phyloP scores from a whole-genome alignment of 2,888 invertebrate species.

The Trimorus sp. region DNA sequence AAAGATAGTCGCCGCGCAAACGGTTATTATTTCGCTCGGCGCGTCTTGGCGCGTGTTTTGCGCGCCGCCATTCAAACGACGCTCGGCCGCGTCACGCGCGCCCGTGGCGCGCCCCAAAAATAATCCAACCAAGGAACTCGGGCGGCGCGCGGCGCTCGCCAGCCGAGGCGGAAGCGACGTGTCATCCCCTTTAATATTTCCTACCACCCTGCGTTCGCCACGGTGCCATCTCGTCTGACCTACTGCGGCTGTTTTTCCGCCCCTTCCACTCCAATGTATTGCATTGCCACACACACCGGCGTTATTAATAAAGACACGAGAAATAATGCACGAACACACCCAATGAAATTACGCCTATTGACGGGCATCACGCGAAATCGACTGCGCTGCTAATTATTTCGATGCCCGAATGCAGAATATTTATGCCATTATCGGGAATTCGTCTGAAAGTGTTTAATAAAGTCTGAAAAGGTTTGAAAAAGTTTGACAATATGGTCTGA shows the following conservation, averaged over 20 bases:
- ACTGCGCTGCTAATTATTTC: conserved; percentile 19
- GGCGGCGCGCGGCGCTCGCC: conserved; percentile 45
- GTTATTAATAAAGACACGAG: conserved; percentile 63
- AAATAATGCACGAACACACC: conserved; percentile 13
- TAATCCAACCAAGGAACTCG: conserved; percentile 50
- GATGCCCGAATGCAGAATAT: neutral
- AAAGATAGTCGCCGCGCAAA: conserved; percentile 49
- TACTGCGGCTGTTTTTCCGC: conserved; percentile 57
- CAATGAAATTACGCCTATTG: conserved; percentile 33
- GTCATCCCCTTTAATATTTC: conserved; percentile 70
- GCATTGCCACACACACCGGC: conserved; percentile 31
- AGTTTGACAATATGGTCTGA: too few species aligned
- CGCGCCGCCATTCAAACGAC: conserved; percentile 43
- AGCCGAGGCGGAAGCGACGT: conserved; percentile 56
- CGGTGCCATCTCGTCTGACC: conserved; percentile 68
- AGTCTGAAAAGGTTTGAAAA: too few species aligned
- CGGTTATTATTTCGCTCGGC: conserved; percentile 39
- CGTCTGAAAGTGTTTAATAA: too few species aligned
- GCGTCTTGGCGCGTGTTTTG: conserved; percentile 28
- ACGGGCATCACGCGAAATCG: conserved; percentile 10
- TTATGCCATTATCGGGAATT: conserved; percentile 16
- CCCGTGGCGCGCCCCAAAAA: conserved; percentile 57
- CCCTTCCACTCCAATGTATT: conserved; percentile 35
- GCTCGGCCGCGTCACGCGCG: conserved; percentile 30
- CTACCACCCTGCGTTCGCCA: conserved; percentile 60